Evolutionary conservation across 37 sponge, comb jelly and placozoan genomes (phyloP), one percentile per base, ranked within the genome.

Genomic region (Mnemiopsis leidyi): DNA sequence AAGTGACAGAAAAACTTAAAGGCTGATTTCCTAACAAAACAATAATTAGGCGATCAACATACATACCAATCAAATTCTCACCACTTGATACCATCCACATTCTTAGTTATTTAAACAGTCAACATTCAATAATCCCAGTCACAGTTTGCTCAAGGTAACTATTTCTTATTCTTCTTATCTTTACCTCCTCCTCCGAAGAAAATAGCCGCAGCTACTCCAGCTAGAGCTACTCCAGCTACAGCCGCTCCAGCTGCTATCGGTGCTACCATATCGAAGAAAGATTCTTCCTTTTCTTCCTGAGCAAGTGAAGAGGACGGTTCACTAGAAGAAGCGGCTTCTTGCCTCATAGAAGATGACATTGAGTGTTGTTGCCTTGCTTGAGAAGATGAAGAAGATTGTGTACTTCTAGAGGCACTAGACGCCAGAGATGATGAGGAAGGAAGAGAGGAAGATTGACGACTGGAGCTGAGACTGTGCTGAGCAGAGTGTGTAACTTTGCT

Each of bases 211-310:
- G 73, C 73, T 25, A 69, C 73, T 3, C 73, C 29, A 25, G 73
- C 73, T 23, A 69, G 7, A 21, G 28, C 73, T 25, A 69, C 73
- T 25, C 28, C 73, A 5, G 73, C 73, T n/a, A 69, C 21, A 21
- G 28, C 73, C 73, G 29, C 73, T 69, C 73, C 73, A 21, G 73
- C 73, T 3, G 73, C 73, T 69, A 69, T 69, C n/a, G 73, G 73
- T 25, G 29, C 73, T 25, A 69, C 73, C 3, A 69, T 69, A 69
- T 69, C 73, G 3, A 48, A 5, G 9, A 5, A 48, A 13, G 61
- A 48, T 13, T 48, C 61, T 13, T 48, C 61, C 61, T 48, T 48
- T 13, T 48, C 61, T 18, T 13, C 13, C 61, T 48, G 61, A 48
- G 13, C 61, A 48, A 5, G 5, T 18, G 61, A 48, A n/a, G n/a